Base-by-base conservation (phyloP, 2,797 vertebrate genomes). In the Neomorphus geoffroyi region DNA sequence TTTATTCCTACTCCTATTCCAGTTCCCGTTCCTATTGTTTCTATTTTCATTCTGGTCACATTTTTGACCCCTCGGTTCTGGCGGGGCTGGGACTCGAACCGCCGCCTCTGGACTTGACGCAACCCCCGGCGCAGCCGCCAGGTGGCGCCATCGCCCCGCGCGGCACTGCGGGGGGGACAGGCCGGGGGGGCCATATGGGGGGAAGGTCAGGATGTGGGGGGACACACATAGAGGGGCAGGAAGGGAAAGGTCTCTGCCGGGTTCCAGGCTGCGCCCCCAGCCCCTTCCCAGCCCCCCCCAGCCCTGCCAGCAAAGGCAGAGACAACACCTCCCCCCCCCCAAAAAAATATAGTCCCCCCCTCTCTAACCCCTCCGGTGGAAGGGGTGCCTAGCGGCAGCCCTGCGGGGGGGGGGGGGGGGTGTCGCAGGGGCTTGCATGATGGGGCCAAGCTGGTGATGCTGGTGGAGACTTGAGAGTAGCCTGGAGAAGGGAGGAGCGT, bases 61-160 rank as follows among this genome's bases (percentile, higher is more conserved):
- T 21, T 58, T 33, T 28, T 2, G 0, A 2, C 8, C 21, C 46
- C 2, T 32, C 12, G 6, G 2, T 5, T 21, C 4, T 5, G 35
- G 62, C 57, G 2, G 74, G 12, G 26, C 50, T 61, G 61, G 75
- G 75, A 24, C 41, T 73, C 80, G 88, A 90, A 73, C 74, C 54
- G 4, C 0, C 0, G 2, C 0, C 0, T 0, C 3, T 0, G 0
- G 0, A 0, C 1, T 2, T 0, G 6, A 3, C 6, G 72, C 62
- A 30, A 58, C 4, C 18, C 17, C 57, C 37, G 2, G 0, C 13
- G 13, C 3, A 16, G 9, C 94, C 94, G 48, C 15, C 86, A 86
- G 92, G 79, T 39, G 78, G 69, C 22, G 69, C 32, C 64, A 6
- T 77, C 32, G 60, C 32, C 65, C 58, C 23, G 35, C 62, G 5